Evolutionary conservation across 1,140 invertebrate species (phyloP), one percentile per base, ranked within the genome.

Genomic region (Gryon sp.): DNA sequence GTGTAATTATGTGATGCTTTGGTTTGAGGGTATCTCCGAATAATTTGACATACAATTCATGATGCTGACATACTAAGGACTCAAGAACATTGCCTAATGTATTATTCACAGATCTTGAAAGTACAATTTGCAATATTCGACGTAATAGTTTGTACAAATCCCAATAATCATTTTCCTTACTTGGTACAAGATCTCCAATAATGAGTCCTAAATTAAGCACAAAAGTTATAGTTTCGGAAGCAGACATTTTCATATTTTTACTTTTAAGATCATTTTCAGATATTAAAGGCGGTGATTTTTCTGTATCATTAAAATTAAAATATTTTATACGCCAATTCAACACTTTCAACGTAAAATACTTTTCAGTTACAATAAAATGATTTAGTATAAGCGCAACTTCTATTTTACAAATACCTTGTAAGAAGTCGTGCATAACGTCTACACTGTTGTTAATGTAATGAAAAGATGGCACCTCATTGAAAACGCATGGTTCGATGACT

Each of bases 301-400:
- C 41, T 30, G 43, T 43, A 43, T 32, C 14, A 32, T 57, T 41
- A 32, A 43, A 57, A 20, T 57, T 19, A 43, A 57, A 57, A 38
- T n/a, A 57, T 15, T 57, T 20, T 30, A 57, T 11, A 9, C 52
- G 52, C 52, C 52, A 57, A 20, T 57, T 57, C n/a, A 57, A 22
- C 6, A 11, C 24, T 30, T 41, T 57, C 12, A 57, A 30, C 0
- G 36, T 57, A 20, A 57, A 57, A 24, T 30, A 57, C 2, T 43
- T 38, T 38, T 57, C n/a, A n/a, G n/a, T n/a, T n/a, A n/a, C 30
- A 30, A 55, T 12, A n/a, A 5, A 55, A 12, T 55, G 5, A 28
- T 55, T 26, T 28, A 55, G 11, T n/a, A 55, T 18, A 4, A 5
- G n/a, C 2, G 15, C 1, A 0, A 55, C 24, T 59, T 43, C 40